A percentile compares a stretch with the other conserved stretches of the same genome.
Conservation (phyloP, 2,113 vertebrate genomes). For the Dicrurus megarhynchus region DNA sequence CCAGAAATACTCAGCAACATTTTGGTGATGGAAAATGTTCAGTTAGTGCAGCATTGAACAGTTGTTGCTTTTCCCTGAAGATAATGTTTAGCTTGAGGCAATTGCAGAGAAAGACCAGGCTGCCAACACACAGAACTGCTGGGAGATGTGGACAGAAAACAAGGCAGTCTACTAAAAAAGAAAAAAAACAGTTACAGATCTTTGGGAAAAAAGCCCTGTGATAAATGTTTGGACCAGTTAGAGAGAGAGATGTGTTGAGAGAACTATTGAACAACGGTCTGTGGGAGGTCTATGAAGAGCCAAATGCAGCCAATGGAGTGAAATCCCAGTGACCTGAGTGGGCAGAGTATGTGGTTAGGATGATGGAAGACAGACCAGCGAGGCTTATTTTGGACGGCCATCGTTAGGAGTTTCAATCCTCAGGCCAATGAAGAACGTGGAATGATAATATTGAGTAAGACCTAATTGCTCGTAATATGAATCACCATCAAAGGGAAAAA, state of each 20-base stretch:
- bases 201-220: background rate
- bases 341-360: constrained; percentile 31
- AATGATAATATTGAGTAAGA: constrained; percentile 55
- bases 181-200: background rate
- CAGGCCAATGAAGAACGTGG: constrained; percentile 5
- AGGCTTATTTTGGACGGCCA: constrained; percentile 48
- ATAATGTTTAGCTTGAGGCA: background rate
- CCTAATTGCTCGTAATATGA: constrained; percentile 14
- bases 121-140: background rate
- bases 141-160: background rate
- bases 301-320: constrained; percentile 18
- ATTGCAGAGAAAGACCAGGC: background rate
- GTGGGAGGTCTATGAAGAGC: constrained; percentile 40
- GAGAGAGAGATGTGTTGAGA: background rate
- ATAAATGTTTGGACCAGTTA: background rate
- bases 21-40: background rate
- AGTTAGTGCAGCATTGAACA: background rate
- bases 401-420: background rate
- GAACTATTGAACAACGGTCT: background rate
- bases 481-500: constrained; percentile 33
- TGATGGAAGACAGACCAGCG: constrained; percentile 16
- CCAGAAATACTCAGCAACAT: background rate
- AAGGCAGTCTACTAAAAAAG: background rate
- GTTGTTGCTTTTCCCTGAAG: background rate
- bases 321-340: constrained; percentile 47